A percentile compares a stretch with the other conserved stretches of the same genome.
phyloP scores from a whole-genome alignment of 2,888 invertebrate genomes.

The Cheilosia soror region DNA sequence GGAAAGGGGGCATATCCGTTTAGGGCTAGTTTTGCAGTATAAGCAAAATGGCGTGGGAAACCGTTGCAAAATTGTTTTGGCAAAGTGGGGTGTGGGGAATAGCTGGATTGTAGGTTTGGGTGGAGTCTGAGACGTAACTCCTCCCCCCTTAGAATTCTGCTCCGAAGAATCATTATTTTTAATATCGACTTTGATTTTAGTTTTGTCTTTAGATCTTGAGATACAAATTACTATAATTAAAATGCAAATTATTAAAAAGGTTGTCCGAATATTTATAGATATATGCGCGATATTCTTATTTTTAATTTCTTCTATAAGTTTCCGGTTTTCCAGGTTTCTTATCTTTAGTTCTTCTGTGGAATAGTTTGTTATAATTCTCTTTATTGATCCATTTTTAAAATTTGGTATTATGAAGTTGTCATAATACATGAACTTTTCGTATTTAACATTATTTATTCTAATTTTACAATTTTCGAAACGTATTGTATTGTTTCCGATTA shows the following conservation, averaged over 20 bases:
- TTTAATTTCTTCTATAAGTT: slow-evolving; percentile 24
- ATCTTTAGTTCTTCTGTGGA: slow-evolving; percentile 8
- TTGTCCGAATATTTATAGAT: slow-evolving; percentile 21
- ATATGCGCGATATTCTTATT: neutral
- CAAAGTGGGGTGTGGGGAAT: too few relatives aligned
- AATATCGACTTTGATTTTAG: neutral
- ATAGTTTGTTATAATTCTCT: slow-evolving; percentile 21
- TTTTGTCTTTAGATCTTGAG: neutral
- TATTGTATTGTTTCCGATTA: neutral
- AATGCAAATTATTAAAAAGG: neutral
- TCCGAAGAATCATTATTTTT: slow-evolving; percentile 23
- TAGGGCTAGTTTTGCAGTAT: too few relatives aligned
- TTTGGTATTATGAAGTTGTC: slow-evolving; percentile 32
- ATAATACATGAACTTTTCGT: slow-evolving; percentile 45
- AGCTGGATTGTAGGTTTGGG: too few relatives aligned
- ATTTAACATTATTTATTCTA: slow-evolving; percentile 27
- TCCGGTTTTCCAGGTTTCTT: slow-evolving; percentile 28
- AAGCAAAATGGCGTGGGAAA: too few relatives aligned
- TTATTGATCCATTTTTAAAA: slow-evolving; percentile 9
- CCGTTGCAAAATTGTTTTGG: too few relatives aligned
- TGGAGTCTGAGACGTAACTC: too few relatives aligned
- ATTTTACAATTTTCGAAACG: too few relatives aligned
- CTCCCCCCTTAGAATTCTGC: slow-evolving; percentile 33
- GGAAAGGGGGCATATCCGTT: too few relatives aligned
- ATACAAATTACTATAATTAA: neutral